Evolutionary conservation across 92 coral and sea anemone genomes (phyloP), one percentile per base, ranked within the genome.

Genomic region (Ricordea florida): DNA sequence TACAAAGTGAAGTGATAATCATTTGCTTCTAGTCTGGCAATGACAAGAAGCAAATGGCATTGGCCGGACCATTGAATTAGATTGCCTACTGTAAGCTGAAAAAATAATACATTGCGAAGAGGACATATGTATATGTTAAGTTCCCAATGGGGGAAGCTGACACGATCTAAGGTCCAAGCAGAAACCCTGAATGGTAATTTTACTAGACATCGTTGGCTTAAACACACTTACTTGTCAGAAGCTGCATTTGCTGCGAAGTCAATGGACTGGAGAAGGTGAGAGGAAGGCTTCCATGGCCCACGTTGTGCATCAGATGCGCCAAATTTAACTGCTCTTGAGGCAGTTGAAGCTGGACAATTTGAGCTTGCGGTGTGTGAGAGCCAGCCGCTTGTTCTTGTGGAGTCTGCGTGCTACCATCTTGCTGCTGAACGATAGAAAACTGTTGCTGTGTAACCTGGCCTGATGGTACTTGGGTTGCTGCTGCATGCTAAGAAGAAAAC

Each of bases 251-350:
- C 30, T 55, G 77, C 13, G 65, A 61, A 5, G 74, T 67, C 3
- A 67, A 24, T n/a, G n/a, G n/a, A 15, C 60, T 34, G 24, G 51
- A 49, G 10, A 34, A 9, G 6, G 77, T 30, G 14, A 70, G 32
- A 21, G 77, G 77, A 17, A 70, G 29, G 5, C 52, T 27, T 53
- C 77, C 77, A 28, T 70, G 77, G 56, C 75, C 73, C 16, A 79
- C 63, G 33, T 72, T 72, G 41, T 86, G 91, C 83, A 79, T 79
- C 22, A 86, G 74, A 30, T 86, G 91, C 44, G 91, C 86, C 48
- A 84, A 30, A 43, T 73, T 84, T 23, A 86, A 26, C 68, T 77
- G 87, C 32, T 81, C 92, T 56, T 79, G 66, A 23, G 88, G 88
- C 14, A 87, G 55, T 56, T 87, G 92, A 2, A 87, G 59, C 38